Percentiles rank a stretch among this genome's conserved stretches.
Conservation (phyloP, 2,113 vertebrate species). For the Cyphomyrus plagiostoma region DNA sequence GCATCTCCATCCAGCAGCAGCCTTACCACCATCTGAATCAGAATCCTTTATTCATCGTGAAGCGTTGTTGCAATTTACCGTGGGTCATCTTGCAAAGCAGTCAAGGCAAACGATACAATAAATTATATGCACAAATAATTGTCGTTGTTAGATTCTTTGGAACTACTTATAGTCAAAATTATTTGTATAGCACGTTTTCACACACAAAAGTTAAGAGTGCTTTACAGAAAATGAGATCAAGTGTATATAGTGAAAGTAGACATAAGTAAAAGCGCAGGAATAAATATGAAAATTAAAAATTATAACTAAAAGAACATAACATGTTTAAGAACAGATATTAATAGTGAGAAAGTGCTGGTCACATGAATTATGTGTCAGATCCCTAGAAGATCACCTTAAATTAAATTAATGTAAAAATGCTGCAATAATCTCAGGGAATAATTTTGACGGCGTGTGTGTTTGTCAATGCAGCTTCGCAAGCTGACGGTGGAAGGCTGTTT, state of each 20-base stretch:
- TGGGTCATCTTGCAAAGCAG: background rate
- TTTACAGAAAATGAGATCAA: background rate
- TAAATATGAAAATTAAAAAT: background rate
- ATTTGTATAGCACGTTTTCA: background rate
- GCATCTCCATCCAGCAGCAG: background rate
- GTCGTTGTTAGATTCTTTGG: background rate
- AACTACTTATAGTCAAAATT: background rate
- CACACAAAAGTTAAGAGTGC: background rate
- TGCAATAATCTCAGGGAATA: background rate
- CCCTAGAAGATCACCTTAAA: background rate
- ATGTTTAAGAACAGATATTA: background rate
- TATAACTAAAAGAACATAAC: background rate
- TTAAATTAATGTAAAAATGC: background rate
- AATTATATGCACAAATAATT: background rate
- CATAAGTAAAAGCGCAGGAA: background rate
- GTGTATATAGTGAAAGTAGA: background rate
- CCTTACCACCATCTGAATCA: background rate
- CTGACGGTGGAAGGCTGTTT: constrained; percentile 88
- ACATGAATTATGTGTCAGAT: background rate
- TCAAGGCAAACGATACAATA: background rate
- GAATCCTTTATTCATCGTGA: background rate
- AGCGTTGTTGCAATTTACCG: background rate
- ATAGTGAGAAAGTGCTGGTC: background rate
- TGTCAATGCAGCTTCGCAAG: constrained; percentile 70
- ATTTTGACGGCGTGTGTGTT: background rate